These are phyloP conservation scores for Vulpes vulpes DNA, from an alignment of 2,113 vertebrate species.

Conservation along the genomic window DNA sequence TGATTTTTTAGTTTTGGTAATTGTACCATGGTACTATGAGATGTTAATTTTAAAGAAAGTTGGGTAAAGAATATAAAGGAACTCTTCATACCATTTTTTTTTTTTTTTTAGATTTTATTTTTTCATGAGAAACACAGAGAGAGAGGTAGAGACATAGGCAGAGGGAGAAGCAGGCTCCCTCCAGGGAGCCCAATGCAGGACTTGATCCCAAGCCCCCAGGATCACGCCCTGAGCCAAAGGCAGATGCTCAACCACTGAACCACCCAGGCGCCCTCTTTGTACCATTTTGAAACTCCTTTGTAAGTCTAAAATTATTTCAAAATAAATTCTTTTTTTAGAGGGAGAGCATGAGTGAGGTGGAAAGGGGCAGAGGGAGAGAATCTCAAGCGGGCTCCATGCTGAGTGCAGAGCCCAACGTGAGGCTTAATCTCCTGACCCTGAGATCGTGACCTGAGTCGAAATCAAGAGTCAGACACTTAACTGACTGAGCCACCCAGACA, in stretches of 20 bases:
- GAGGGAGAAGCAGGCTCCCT: too few relatives aligned
- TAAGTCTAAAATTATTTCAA: conserved; percentile 14
- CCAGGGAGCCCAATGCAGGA: too few relatives aligned
- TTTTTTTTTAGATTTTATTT: not conserved
- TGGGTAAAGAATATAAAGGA: not conserved
- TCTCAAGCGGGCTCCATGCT: not conserved
- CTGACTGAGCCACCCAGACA: not conserved
- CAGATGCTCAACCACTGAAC: too few relatives aligned
- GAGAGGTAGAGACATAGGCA: too few relatives aligned
- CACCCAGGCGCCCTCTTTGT: not conserved
- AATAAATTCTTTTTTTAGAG: not conserved
- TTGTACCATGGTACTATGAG: not conserved
- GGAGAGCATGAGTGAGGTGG: not conserved
- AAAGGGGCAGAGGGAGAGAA: not conserved
- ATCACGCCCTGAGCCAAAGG: too few relatives aligned
- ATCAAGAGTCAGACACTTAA: not conserved
- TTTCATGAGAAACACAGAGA: too few relatives aligned
- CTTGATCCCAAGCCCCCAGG: too few relatives aligned
- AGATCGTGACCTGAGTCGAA: not conserved
- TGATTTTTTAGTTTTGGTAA: not conserved
- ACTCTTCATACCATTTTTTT: not conserved
- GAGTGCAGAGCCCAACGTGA: not conserved
- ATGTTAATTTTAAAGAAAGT: not conserved
- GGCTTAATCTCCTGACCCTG: not conserved
- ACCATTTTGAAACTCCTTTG: not conserved